These are phyloP conservation scores for Henicopernis longicauda DNA, from an alignment of 2,113 vertebrate genomes.

Conservation along the genomic window DNA sequence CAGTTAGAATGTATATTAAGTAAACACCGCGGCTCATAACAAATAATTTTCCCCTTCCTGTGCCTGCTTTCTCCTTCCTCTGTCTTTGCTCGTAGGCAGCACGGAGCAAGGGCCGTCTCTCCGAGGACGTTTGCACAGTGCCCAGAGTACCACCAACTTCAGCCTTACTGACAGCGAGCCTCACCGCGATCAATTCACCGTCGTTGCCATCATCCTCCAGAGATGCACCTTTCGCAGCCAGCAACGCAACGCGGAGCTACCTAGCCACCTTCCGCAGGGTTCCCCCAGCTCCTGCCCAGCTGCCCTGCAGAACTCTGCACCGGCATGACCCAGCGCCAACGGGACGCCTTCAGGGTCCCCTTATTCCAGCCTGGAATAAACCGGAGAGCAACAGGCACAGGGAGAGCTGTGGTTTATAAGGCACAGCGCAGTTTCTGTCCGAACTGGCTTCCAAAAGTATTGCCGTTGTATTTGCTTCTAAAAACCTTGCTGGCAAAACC, in stretches of 20 bases:
- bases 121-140: rapidly evolving
- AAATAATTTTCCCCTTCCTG: background rate
- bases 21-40: background rate
- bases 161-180: background rate
- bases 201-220: background rate
- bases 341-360: background rate
- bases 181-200: rapidly evolving
- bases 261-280: background rate
- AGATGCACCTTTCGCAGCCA: background rate
- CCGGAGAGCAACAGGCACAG: background rate
- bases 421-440: background rate
- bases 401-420: background rate
- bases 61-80: background rate
- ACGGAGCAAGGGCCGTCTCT: background rate
- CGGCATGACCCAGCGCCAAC: rapidly evolving
- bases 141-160: background rate
- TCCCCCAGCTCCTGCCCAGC: background rate
- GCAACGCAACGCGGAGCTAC: rapidly evolving
- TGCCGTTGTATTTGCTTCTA: background rate
- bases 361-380: background rate
- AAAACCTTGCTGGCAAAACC: background rate
- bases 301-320: background rate
- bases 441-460: background rate
- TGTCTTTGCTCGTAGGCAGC: background rate
- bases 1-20: background rate